Evolutionary conservation across 2,797 vertebrate genomes (phyloP).

Genomic region (Serranus cabrilla): DNA sequence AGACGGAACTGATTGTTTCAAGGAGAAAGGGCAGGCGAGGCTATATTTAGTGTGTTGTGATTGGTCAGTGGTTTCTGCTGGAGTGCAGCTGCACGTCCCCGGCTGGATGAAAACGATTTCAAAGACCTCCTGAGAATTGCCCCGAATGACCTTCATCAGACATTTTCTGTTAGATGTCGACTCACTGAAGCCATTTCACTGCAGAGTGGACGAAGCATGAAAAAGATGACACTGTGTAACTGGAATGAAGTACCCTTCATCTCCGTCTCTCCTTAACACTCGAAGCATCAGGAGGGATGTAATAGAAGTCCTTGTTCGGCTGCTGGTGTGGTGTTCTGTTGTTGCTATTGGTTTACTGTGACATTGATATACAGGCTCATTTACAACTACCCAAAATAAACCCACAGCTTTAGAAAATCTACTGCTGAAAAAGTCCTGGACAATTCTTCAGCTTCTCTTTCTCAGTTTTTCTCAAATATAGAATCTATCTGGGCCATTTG

Average conservation of each 20-base stretch:
- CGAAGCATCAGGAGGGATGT: constrained; percentile 10
- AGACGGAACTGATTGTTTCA: constrained; percentile 5
- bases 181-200: constrained; percentile 24
- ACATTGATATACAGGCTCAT: constrained; percentile 28
- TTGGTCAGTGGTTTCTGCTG: constrained; percentile 23
- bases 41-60: constrained; percentile 38
- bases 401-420: constrained; percentile 1
- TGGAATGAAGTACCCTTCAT: background rate
- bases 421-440: background rate
- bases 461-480: background rate
- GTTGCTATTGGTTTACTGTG: constrained; percentile 35
- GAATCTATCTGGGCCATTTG: background rate
- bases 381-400: constrained; percentile 12
- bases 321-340: constrained; percentile 31
- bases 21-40: constrained; percentile 12
- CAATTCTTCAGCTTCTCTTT: background rate
- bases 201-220: constrained; percentile 12
- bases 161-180: constrained; percentile 25
- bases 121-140: constrained; percentile 30
- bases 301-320: constrained; percentile 31
- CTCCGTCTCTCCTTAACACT: constrained; percentile 10
- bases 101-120: background rate
- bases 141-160: constrained; percentile 13
- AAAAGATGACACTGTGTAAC: constrained; percentile 4
- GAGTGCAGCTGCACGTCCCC: constrained; percentile 11